Base-by-base conservation (phyloP, 1,140 invertebrate genomes). In the Nebria ingens region DNA sequence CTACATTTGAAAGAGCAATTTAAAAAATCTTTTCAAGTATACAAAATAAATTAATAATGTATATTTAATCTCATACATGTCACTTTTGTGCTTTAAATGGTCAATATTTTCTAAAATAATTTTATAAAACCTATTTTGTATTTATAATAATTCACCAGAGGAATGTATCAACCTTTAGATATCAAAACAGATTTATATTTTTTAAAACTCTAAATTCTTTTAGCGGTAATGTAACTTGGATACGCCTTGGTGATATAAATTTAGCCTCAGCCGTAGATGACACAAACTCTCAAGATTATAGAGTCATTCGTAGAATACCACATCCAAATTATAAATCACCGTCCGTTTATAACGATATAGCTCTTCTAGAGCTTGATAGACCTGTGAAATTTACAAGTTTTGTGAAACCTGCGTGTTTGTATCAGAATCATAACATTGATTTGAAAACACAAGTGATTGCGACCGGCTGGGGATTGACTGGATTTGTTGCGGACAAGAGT, bases 401-500 rank as follows among this genome's bases (percentile, higher is more conserved):
- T 25, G 56, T 61, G n/a, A 15, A 54, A 42, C 62, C 62, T 12
- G 62, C 62, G 13, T 64, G 61, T 55, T 45, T 64, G 17, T 59
- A 62, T 29, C 42, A n/a, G 19, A 52, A 45, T 1, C 58, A 56
- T n/a, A 50, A 52, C 20, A 11, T 40, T 22, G 19, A 54, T 1
- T 55, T 55, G 2, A 34, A 45, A 21, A 11, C 13, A 4, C 54
- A 34, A 56, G 20, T 40, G 11, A 53, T 62, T 13, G 56, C 56
- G 20, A 58, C 51, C 19, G 58, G 60, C 12, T 62, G 56, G 54
- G 60, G 58, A 20, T 21, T 40, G 6, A 58, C 49, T 13, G 19
- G n/a, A n/a, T 34, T 34, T 45, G 63, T 56, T 19, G 73, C 68
- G 6, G 66, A 72, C 19, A 74, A 74, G n/a, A 81, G 78, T 12